Evolutionary conservation across 2,888 invertebrate genomes (phyloP).

Genomic region (Idaea straminata): DNA sequence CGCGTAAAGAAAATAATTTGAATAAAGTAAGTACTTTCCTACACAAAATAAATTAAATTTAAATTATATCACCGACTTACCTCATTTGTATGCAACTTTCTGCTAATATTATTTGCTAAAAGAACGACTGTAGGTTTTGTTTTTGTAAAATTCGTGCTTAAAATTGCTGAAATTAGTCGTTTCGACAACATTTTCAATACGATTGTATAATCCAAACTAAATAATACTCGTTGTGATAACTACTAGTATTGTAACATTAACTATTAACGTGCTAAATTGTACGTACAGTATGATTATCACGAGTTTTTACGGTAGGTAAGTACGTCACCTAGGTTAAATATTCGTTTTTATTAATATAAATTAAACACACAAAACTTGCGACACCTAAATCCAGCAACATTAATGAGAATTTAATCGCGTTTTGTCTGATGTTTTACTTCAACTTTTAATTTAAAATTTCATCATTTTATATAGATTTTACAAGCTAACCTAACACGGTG

Average conservation of each 20-base stretch:
- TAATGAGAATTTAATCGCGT: not conserved
- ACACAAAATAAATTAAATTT: not conserved
- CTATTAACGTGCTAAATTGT: not conserved
- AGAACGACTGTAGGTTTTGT: constrained; percentile 26
- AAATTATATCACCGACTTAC: constrained; percentile 32
- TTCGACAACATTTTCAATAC: constrained; percentile 40
- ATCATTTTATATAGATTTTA: constrained; percentile 13
- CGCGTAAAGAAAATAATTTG: too few relatives aligned
- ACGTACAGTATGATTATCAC: not conserved
- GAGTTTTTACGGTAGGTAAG: not conserved
- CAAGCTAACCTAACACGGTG: constrained; percentile 25
- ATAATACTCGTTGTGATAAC: not conserved
- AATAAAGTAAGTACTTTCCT: not conserved
- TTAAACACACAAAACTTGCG: not conserved
- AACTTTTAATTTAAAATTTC: constrained; percentile 5
- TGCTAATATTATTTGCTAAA: constrained; percentile 28
- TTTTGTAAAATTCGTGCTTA: constrained; percentile 32
- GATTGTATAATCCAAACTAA: not conserved
- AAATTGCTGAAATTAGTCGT: constrained; percentile 39
- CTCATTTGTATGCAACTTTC: constrained; percentile 42
- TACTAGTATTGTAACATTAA: not conserved
- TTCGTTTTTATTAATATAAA: not conserved
- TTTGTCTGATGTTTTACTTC: not conserved
- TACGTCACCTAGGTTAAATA: not conserved
- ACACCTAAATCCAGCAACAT: not conserved